phyloP scores from a whole-genome alignment of 1,140 invertebrate species.

The Acromyrmex heyeri region DNA sequence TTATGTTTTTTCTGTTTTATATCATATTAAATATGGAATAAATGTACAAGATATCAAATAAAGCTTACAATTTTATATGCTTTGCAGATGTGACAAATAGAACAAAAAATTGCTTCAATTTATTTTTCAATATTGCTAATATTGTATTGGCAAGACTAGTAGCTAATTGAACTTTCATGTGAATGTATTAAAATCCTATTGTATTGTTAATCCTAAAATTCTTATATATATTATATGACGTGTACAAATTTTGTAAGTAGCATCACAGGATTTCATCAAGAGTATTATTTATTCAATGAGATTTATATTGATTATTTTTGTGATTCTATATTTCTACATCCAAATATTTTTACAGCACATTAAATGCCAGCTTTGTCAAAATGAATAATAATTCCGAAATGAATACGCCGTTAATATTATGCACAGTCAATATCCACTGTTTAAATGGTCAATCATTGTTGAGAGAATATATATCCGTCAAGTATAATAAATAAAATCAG shows the following conservation, averaged over 20 bases:
- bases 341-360: slow-evolving; percentile 25
- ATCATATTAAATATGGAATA: neutral
- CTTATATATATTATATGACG: neutral
- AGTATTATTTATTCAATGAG: slow-evolving; percentile 12
- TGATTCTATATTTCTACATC: neutral
- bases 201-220: neutral
- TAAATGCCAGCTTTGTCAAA: slow-evolving; percentile 48
- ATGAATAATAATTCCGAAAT: slow-evolving; percentile 39
- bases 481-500: slow-evolving; percentile 53
- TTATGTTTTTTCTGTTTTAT: neutral
- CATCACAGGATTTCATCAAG: neutral
- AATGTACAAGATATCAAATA: neutral
- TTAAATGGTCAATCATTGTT: slow-evolving; percentile 49
- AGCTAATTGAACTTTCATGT: neutral
- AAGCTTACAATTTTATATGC: neutral
- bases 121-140: neutral
- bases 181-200: neutral
- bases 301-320: slow-evolving; percentile 41
- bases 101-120: neutral
- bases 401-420: slow-evolving; percentile 39
- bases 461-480: slow-evolving; percentile 48
- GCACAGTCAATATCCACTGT: slow-evolving; percentile 47
- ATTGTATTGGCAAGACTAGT: neutral
- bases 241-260: neutral
- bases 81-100: neutral